Conservation (phyloP, 2,888 invertebrate genomes). For the Andrena trimmerana region DNA sequence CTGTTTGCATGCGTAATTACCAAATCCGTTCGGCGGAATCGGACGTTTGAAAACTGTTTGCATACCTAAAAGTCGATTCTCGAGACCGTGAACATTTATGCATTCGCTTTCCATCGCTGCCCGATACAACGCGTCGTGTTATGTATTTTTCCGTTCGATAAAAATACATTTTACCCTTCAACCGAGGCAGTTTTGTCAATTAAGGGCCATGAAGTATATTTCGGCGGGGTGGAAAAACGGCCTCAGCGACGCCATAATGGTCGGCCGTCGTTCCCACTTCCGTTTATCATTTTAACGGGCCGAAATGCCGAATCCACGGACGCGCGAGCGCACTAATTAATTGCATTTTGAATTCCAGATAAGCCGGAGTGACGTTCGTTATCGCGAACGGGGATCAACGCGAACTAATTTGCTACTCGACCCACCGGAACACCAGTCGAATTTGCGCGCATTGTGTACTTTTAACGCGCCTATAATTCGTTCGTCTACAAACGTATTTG, state of each 20-base stretch:
- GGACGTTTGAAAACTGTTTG: not conserved
- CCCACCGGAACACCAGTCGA: slow-evolving; percentile 30
- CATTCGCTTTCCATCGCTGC: not conserved
- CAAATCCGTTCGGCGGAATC: not conserved
- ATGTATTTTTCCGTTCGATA: not conserved
- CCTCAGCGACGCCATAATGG: not conserved
- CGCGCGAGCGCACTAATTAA: slow-evolving; percentile 28
- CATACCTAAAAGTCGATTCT: slow-evolving; percentile 18
- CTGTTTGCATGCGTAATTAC: slow-evolving; percentile 18
- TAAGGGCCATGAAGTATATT: not conserved
- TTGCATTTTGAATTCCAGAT: slow-evolving; percentile 51
- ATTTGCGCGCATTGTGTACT: slow-evolving; percentile 35
- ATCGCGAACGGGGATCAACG: slow-evolving; percentile 34
- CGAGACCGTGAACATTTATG: not conserved
- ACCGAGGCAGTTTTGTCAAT: not conserved
- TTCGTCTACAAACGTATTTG: not conserved
- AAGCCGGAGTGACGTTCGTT: slow-evolving; percentile 32
- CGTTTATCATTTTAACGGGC: not conserved
- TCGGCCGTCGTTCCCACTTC: not conserved
- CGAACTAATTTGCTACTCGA: slow-evolving; percentile 53
- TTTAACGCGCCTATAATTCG: not conserved
- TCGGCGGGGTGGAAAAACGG: not conserved
- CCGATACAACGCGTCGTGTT: not conserved
- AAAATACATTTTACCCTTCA: not conserved
- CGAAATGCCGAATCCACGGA: not conserved